phyloP scores from a whole-genome alignment of 2,888 invertebrate species.

The Julus scanicus region DNA sequence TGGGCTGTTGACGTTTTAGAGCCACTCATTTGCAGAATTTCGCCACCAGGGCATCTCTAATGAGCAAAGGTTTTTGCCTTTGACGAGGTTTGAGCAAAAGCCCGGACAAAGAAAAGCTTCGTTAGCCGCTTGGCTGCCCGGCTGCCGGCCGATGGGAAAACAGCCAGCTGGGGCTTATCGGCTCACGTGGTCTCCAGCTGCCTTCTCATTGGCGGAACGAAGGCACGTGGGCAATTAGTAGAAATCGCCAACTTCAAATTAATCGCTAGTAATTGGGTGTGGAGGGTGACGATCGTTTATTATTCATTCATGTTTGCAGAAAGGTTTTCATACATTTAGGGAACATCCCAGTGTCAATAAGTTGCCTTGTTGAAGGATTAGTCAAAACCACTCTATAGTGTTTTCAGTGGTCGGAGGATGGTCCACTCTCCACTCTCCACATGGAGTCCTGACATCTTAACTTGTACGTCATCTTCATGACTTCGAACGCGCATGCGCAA shows the following conservation, averaged over 20 bases:
- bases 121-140: slow-evolving; percentile 41
- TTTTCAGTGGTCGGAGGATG: background rate
- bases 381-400: background rate
- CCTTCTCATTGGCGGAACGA: background rate
- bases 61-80: slow-evolving; percentile 28
- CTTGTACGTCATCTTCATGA: no score
- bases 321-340: background rate
- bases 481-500: no score
- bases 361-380: background rate
- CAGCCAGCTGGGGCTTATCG: background rate
- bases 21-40: background rate
- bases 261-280: slow-evolving; percentile 30
- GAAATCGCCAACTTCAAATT: slow-evolving; percentile 25
- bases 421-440: background rate
- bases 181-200: background rate
- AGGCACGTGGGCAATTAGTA: background rate
- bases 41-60: slow-evolving; percentile 34
- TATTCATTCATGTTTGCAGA: slow-evolving; percentile 36
- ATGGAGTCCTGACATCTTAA: background rate
- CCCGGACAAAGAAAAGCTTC: slow-evolving; percentile 35
- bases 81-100: slow-evolving; percentile 40
- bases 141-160: slow-evolving; percentile 41
- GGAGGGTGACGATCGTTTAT: background rate
- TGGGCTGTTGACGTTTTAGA: slow-evolving; percentile 23
- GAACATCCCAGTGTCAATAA: background rate